Evolutionary conservation across 2,113 vertebrate genomes (phyloP), one percentile per base, ranked within the genome.

Genomic region (Diphyllodes magnificus): DNA sequence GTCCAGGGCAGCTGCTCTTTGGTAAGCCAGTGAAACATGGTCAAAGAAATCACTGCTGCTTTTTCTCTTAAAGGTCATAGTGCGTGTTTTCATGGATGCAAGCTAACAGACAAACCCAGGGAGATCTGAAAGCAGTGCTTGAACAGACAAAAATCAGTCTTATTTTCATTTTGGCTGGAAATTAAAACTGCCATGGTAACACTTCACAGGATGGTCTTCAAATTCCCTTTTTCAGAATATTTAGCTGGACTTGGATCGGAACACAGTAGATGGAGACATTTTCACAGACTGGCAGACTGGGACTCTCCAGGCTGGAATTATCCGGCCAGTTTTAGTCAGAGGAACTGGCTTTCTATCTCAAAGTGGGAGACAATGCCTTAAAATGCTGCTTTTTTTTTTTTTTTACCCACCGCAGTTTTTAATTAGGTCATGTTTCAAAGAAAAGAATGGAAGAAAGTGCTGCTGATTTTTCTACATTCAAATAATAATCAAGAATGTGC

Each of bases 301-400:
- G 54, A 42, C 44, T 92, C 51, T 90, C 30, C 39, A 53, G 59
- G 21, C 94, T 93, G 82, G 86, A 93, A 80, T 94, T 77, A 90
- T 83, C 82, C 30, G 14, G 82, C 42, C 64, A 70, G 60, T 90
- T 92, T 92, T 73, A 83, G 82, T 86, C 86, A 71, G 76, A 86
- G 44, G 37, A 92, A 49, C 80, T 94, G 80, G 15, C 68, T 86
- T 90, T 93, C 68, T 86, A 59, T 64, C 95, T 97, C 89, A 61
- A 88, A 92, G 87, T 69, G 23, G 81, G 88, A 94, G 93, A 94
- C 78, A 95, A 94, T 95, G 54, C 90, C 91, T 92, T 96, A 94
- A 97, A 96, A 72, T 90, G 71, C 25, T 49, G 17, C 2, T 0
- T 20, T 47, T 24, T 65, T 61, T 27, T 70, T 64, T 69, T 77